phyloP scores from a whole-genome alignment of 2,797 vertebrate species.

The Ceryle rudis region DNA sequence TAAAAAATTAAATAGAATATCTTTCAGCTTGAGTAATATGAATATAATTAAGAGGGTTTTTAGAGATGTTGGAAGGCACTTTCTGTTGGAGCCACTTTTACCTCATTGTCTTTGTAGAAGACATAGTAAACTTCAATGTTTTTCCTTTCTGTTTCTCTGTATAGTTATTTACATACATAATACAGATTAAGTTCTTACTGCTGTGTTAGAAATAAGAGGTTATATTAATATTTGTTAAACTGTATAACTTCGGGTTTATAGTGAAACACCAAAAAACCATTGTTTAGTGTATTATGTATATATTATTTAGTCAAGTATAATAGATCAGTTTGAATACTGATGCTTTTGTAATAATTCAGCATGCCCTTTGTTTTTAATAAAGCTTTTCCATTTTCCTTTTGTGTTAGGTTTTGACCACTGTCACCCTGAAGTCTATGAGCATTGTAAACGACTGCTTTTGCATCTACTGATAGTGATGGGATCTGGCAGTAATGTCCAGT shows the following conservation, averaged over 20 bases:
- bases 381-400: neutral
- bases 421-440: slow-evolving; percentile 98
- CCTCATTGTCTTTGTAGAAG: neutral
- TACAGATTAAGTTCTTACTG: neutral
- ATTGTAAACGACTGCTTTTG: slow-evolving; percentile 95
- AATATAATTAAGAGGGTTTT: neutral
- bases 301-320: neutral
- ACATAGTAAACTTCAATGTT: neutral
- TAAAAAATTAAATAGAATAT: neutral
- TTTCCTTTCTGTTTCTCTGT: neutral
- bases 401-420: slow-evolving; percentile 95
- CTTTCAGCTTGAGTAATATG: neutral
- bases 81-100: neutral
- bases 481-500: slow-evolving; percentile 89
- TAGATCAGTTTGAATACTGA: neutral
- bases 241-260: neutral
- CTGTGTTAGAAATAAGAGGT: neutral
- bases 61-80: neutral
- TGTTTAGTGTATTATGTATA: neutral
- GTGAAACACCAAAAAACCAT: neutral
- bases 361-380: neutral
- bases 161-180: neutral
- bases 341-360: neutral
- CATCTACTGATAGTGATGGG: slow-evolving; percentile 95
- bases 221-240: neutral